Percentiles rank a stretch among this genome's conserved stretches.
Evolutionary conservation across 2,113 vertebrate genomes (phyloP).

Genomic region (Odobenus rosmarus): DNA sequence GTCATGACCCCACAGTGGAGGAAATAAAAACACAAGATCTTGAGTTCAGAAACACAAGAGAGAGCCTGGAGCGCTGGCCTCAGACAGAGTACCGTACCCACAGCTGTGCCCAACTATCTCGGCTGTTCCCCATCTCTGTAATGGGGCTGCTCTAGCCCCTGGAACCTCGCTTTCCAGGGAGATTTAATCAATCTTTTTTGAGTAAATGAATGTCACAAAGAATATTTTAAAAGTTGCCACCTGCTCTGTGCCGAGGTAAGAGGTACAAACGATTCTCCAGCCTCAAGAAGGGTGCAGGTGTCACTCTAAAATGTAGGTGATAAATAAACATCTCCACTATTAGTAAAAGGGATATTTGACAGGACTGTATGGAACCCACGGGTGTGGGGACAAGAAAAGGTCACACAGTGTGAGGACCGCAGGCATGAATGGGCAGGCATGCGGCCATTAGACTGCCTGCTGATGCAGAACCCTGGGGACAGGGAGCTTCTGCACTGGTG

Average conservation of each 20-base stretch:
- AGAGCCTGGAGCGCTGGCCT: no score
- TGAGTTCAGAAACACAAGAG: not conserved
- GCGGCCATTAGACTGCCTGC: not conserved
- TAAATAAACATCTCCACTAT: not conserved
- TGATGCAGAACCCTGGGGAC: no score
- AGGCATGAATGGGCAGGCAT: not conserved
- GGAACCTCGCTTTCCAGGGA: not conserved
- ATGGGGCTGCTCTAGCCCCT: not conserved
- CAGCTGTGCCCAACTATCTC: not conserved
- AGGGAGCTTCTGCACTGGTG: fast-evolving
- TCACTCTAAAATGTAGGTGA: not conserved
- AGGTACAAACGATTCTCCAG: not conserved
- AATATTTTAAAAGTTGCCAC: not conserved
- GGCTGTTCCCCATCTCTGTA: not conserved
- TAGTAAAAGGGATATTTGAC: not conserved
- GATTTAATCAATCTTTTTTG: not conserved
- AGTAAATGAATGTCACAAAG: not conserved
- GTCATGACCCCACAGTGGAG: not conserved
- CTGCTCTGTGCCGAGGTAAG: not conserved
- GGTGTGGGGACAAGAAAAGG: not conserved
- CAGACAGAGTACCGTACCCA: not conserved
- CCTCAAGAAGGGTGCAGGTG: not conserved
- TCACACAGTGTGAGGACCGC: fast-evolving
- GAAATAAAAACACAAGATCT: not conserved
- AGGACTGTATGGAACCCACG: not conserved